Evolutionary conservation across 2,888 invertebrate species (phyloP), one percentile per base, ranked within the genome.

Genomic region (Branchipolynoe longqiensis): DNA sequence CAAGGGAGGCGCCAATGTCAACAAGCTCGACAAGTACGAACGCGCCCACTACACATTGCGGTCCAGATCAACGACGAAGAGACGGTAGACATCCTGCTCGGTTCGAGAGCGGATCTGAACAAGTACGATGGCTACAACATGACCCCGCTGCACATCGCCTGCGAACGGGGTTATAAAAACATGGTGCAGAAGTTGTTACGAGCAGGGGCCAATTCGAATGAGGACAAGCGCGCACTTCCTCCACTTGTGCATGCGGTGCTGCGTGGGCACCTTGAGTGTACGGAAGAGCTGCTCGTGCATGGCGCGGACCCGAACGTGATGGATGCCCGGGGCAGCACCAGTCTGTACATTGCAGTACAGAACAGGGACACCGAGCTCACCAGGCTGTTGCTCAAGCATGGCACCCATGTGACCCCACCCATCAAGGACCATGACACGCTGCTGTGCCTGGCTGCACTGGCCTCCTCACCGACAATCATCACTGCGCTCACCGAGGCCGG

Each of bases 41-140:
- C 54, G 85, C 41, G 83, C 85, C 85, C 88, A 12, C 82, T 88
- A 31, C 88, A 88, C 85, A 86, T 88, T n/a, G 88, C 88, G 36
- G 87, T 86, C 28, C 86, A 87, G 36, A 62, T 88, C 14, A 88
- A 88, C 58, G 88, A 87, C 56, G 83, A 54, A 14, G 86, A 87
- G 62, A 88, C 87, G 56, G 85, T 87, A 48, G 88, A 88, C 31
- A 87, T 88, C n/a, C 64, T 88, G 64, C 85, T 88, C 56, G 73
- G 41, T 6, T 56, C 36, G n/a, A 62, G 78, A 18, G 88, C 88
- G 14, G 84, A 88, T 48, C 87, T 86, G 8, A 84, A 86, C 56
- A 59, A 64, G 33, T 54, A 64, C 28, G 88, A 88, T 56, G 83
- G 64, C 18, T 56, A 78, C 59, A 85, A 84, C 64, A 56, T 69